Percentiles rank a stretch among this genome's conserved stretches.
These are phyloP conservation scores for Brevimyrus niger DNA, from an alignment of 2,113 vertebrate genomes.

Conservation along the genomic window DNA sequence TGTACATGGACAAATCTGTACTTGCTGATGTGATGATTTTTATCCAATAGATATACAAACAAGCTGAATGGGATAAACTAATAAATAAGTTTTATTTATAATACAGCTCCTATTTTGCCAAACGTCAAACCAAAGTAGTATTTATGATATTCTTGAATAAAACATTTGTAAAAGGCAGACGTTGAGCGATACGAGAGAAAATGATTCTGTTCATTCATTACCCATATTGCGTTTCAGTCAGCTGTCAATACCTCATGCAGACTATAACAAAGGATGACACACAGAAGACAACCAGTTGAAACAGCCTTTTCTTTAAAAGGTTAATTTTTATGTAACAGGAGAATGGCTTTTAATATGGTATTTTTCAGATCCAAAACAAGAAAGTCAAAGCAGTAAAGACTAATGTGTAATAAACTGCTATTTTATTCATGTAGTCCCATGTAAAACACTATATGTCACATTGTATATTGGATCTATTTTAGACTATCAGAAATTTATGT, in stretches of 20 bases:
- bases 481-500: neutral
- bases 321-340: neutral
- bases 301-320: neutral
- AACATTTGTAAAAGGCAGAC: neutral
- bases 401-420: neutral
- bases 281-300: neutral
- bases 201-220: neutral
- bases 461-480: neutral
- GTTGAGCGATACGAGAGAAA: neutral
- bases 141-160: neutral
- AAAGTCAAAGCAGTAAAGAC: neutral
- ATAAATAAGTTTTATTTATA: neutral
- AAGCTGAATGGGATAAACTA: neutral
- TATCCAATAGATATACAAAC: neutral
- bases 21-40: neutral
- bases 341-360: neutral
- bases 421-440: neutral
- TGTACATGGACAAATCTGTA: neutral
- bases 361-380: neutral
- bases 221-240: neutral
- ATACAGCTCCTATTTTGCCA: neutral
- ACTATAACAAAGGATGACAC: neutral
- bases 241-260: neutral
- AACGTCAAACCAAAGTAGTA: neutral
- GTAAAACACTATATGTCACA: neutral